phyloP scores from a whole-genome alignment of 2,888 invertebrate genomes.

The Caenorhabditis afra region DNA sequence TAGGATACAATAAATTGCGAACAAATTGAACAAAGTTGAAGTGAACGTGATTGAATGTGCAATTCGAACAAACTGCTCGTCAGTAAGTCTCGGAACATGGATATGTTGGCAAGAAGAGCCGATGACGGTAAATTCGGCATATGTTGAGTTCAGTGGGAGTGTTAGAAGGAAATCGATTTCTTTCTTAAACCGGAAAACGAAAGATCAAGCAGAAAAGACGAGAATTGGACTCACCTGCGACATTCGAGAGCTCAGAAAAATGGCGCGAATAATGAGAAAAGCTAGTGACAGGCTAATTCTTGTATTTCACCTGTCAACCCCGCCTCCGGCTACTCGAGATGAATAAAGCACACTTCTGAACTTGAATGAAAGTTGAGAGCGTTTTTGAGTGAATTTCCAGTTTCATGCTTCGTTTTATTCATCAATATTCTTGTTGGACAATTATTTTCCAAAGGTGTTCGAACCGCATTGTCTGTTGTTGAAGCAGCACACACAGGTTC shows the following conservation, averaged over 20 bases:
- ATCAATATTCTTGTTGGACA: neutral
- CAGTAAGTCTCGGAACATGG: conserved; percentile 10
- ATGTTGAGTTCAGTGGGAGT: conserved; percentile 35
- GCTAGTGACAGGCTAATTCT: too few species aligned
- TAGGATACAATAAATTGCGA: conserved; percentile 17
- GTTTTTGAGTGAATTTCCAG: too few species aligned
- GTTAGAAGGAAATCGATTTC: conserved; percentile 16
- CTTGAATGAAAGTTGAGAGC: too few species aligned
- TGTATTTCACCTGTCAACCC: too few species aligned
- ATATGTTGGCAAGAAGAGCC: conserved; percentile 54
- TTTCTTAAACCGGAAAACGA: neutral
- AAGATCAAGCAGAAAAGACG: neutral
- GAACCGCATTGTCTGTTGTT: conserved; percentile 43
- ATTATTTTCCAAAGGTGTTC: conserved; percentile 41
- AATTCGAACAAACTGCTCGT: conserved; percentile 7
- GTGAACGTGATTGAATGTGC: conserved; percentile 14
- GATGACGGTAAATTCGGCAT: conserved; percentile 24
- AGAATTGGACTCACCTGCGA: neutral
- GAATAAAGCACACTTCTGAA: too few species aligned
- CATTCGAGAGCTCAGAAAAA: neutral
- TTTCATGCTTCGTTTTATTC: too few species aligned
- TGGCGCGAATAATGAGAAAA: too few species aligned
- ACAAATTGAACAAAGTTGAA: conserved; percentile 10
- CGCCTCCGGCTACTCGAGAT: too few species aligned
- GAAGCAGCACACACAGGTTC: conserved; percentile 61